Base-by-base conservation (phyloP, 2,113 vertebrate species). In the Axis porcinus region DNA sequence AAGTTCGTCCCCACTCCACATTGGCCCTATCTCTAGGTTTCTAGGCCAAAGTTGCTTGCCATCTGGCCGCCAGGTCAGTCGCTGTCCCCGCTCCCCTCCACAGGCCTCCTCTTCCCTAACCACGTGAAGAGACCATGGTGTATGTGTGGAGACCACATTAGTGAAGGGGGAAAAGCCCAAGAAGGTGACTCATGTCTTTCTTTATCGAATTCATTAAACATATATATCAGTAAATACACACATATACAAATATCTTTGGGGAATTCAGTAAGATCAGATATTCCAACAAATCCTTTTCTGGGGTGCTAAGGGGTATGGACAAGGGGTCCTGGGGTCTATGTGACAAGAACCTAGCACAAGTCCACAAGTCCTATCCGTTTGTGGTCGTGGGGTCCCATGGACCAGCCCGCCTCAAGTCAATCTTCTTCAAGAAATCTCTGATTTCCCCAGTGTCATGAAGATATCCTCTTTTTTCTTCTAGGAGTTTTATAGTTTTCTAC, bases 111-210 rank as follows among this genome's bases (percentile, higher is more conserved):
- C 21, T 45, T 6, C 45, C 43, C 55, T 84, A 45, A 76, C 57
- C 91, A 21, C 55, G 1, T 17, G 28, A 7, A 54, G 36, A 50
- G 3, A 64, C 47, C 6, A 36, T 47, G 83, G 83, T 10, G 23
- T 40, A 23, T 16, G 9, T 92, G 85, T 85, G 52, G 85, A 79
- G n/a, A 81, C 90, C 89, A 83, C 83, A 94, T 27, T 23, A 28
- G 33, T 25, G 19, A 60, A 54, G 11, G 3, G 27, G 47, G 15
- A 86, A 84, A 15, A 33, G 17, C 2, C 74, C 54, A n/a, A 4
- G 79, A 95, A 85, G 43, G 9, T 97, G 93, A 89, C 85, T 95
- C 86, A 70, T 25, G 21, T 81, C 27, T 67, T 1, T 50, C 92
- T 82, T 76, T 86, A 40, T 30, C 91, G 76, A 62, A 43, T 43